Base-by-base conservation (phyloP, 2,113 vertebrate genomes). In the Grammomys surdaster region DNA sequence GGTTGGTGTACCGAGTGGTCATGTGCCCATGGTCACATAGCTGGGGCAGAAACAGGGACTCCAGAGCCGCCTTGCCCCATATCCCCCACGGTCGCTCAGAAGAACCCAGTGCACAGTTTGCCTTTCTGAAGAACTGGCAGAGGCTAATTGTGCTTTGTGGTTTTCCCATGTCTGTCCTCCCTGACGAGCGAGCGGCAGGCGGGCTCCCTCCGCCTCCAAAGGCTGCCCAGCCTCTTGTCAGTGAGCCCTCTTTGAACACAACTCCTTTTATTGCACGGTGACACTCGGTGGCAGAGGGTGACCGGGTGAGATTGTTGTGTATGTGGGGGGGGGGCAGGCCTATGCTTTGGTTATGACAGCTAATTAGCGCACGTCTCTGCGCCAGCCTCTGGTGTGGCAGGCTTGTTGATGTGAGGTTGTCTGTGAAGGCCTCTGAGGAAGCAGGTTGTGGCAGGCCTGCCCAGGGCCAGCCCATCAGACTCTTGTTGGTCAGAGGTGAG, bases 231-330 rank as follows among this genome's bases (percentile, higher is more conserved):
- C 48, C 91, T 81, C 97, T 95, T 93, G 97, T 97, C 96, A 95
- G 94, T 48, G 92, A 56, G 48, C 93, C 93, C 0, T 87, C 97
- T 97, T 96, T 96, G 97, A 97, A 97, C 97, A 91, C 72, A 48
- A 36, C 96, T 97, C 92, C 96, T 94, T 97, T 97, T 90, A 96
- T 95, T 90, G 48, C 26, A 81, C 5, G 81, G 94, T 94, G 97
- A 97, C 97, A 96, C 31, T 6, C 1, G 1, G 96, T 88, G 95
- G 97, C 97, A 93, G 94, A 97, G 97, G 97, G 97, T 67, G 85
- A 93, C 90, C 1, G 2, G 88, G 96, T 36, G 96, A 93, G 93
- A 92, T 96, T 93, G 96, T 14, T 3, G 19, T 94, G 95, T 40
- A 40, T 40, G 40, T 40, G 95, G 96, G 97, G 54, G 63, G 63